Evolutionary conservation across 2,797 vertebrate species (phyloP), one percentile per base, ranked within the genome.

Genomic region (Adelosebastes latens): DNA sequence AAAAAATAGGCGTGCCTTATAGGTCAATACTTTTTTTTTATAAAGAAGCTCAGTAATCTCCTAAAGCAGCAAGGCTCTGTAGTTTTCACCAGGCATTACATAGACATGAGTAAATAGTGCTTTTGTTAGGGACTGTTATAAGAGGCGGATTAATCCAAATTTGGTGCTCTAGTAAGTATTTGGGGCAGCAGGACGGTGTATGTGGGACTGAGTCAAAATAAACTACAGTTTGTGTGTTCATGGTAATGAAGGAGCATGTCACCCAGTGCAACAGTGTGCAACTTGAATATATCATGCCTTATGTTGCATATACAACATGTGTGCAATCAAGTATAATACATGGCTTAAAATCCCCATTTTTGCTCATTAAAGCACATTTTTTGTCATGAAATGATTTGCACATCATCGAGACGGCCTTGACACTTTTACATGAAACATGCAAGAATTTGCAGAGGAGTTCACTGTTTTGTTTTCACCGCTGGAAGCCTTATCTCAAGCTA

Each of bases 401-500:
- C 20, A 52, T 52, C 29, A 2, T 0, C 6, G 18, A 67, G 0
- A 52, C 49, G 0, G 34, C 10, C 16, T n/a, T 5, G 8, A 32
- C 11, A 34, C 11, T 39, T 72, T 60, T 11, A 31, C 20, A 61
- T 16, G 24, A 53, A 63, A 69, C 53, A 22, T 22, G 18, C 4
- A 29, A 39, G 29, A 39, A 49, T 77, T 56, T 72, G 22, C 49
- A 22, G 42, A 72, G n/a, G 49, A 72, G 27, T 49, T 27, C 16
- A 6, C 10, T 32, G 27, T 34, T n/a, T 65, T 66, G 12, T 80
- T 74, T 76, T 67, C 22, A 52, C 27, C 2, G 3, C 22, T 70
- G 73, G 53, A 75, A 36, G 60, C 49, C 62, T 58, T 29, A 39
- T 63, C 62, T 75, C 39, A 75, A n/a, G 56, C 55, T 80, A 53